Evolutionary conservation across 2,888 invertebrate genomes (phyloP).

Genomic region (Rhimphoctona megacephalus): DNA sequence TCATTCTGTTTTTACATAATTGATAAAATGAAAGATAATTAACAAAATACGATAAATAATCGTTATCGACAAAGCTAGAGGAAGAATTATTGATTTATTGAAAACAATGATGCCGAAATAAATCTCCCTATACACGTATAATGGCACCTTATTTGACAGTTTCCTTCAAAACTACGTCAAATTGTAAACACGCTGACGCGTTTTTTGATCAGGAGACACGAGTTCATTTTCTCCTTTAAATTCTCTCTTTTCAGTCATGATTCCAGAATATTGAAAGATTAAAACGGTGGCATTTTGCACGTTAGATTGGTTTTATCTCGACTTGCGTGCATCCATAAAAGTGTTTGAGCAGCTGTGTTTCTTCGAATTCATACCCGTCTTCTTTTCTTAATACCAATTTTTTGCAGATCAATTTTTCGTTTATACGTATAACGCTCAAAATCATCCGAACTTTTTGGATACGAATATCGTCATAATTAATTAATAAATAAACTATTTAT

Average conservation of each 20-base stretch:
- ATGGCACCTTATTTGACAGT: neutral
- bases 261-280: constrained; percentile 10
- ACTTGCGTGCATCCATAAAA: constrained; percentile 18
- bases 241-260: constrained; percentile 1
- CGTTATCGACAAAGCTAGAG: neutral
- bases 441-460: constrained; percentile 36
- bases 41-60: neutral
- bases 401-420: neutral
- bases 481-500: neutral
- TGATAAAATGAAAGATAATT: neutral
- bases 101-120: neutral
- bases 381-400: constrained; percentile 11
- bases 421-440: constrained; percentile 31
- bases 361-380: neutral
- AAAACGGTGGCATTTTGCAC: constrained; percentile 31
- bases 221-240: neutral
- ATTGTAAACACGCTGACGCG: neutral
- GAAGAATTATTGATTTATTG: neutral
- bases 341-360: constrained; percentile 59
- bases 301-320: constrained; percentile 11
- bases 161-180: constrained; percentile 3
- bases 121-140: neutral
- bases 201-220: constrained; percentile 6
- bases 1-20: neutral
- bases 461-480: neutral